phyloP scores from a whole-genome alignment of 2,113 vertebrate species.

The Ictidomys tridecemlineatus region DNA sequence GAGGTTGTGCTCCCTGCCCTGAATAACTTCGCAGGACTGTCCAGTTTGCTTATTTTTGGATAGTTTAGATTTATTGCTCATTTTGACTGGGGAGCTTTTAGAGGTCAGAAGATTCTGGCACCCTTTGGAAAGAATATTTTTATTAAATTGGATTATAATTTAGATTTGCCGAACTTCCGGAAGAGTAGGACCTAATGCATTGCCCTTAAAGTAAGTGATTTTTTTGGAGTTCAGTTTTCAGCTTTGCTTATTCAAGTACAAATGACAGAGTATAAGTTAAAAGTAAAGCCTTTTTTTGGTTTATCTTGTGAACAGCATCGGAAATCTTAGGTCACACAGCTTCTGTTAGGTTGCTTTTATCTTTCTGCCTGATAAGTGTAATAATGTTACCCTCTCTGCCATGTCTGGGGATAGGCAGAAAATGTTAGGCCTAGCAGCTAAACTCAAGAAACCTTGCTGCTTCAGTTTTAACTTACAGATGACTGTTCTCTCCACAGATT shows the following conservation, averaged over 20 bases:
- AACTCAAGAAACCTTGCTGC: constrained; percentile 59
- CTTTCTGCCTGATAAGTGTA: constrained; percentile 58
- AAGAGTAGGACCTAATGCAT: constrained; percentile 77
- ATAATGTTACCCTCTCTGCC: background rate
- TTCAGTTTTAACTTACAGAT: constrained; percentile 66
- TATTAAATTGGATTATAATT: constrained; percentile 68
- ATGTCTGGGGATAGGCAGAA: constrained; percentile 34
- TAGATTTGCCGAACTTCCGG: constrained; percentile 70
- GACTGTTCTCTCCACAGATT: constrained; percentile 88
- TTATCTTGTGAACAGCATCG: constrained; percentile 49
- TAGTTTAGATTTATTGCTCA: constrained; percentile 63
- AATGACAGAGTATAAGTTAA: constrained; percentile 29
- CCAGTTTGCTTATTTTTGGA: constrained; percentile 52
- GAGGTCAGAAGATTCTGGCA: constrained; percentile 49
- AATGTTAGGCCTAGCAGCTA: background rate
- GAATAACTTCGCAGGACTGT: constrained; percentile 65
- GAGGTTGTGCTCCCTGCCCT: constrained; percentile 74
- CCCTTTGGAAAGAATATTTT: constrained; percentile 76
- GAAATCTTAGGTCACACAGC: constrained; percentile 27
- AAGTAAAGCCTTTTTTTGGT: constrained; percentile 64
- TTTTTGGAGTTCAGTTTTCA: constrained; percentile 68
- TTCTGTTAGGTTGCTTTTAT: background rate
- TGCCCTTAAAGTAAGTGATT: constrained; percentile 85
- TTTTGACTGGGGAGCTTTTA: constrained; percentile 58
- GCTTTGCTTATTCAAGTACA: constrained; percentile 65